These are phyloP conservation scores for Ditylenchus dipsaci DNA, from an alignment of 1,140 invertebrate genomes.

Conservation along the genomic window DNA sequence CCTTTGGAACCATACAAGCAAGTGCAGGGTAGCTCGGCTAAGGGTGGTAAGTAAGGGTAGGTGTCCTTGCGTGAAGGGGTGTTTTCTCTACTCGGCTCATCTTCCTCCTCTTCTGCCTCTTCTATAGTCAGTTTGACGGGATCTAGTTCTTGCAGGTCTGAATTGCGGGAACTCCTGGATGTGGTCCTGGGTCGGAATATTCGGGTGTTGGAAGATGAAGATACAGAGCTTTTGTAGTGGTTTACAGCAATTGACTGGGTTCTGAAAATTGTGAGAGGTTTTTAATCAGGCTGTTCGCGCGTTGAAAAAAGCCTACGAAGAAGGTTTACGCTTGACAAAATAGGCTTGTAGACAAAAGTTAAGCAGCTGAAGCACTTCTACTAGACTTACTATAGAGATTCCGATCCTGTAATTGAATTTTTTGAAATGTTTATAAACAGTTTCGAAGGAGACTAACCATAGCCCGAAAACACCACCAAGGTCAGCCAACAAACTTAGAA, in stretches of 20 bases:
- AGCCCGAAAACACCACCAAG: constrained; percentile 55
- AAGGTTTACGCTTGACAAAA: constrained; percentile 33
- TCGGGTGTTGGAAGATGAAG: neutral
- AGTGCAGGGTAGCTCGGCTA: constrained; percentile 52
- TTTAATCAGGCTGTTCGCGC: no score
- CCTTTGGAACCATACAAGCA: constrained; percentile 50
- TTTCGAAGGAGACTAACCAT: constrained; percentile 8
- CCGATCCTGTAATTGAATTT: constrained; percentile 42
- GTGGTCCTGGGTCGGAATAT: constrained; percentile 6
- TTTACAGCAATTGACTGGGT: neutral
- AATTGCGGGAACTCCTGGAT: neutral
- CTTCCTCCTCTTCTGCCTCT: constrained; percentile 21
- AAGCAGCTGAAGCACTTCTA: constrained; percentile 47
- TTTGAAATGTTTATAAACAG: neutral
- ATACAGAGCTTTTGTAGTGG: constrained; percentile 17
- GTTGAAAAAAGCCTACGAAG: constrained; percentile 27
- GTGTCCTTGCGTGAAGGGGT: neutral
- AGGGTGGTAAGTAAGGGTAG: constrained; percentile 48
- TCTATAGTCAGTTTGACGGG: neutral
- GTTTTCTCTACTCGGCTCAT: constrained; percentile 22
- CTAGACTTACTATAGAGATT: constrained; percentile 52
- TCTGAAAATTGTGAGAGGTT: no score
- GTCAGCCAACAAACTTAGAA: constrained; percentile 51
- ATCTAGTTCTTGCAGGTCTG: neutral
- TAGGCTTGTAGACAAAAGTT: constrained; percentile 37